Conservation (phyloP, 2,888 invertebrate species). For the Lumbricus terrestris region DNA sequence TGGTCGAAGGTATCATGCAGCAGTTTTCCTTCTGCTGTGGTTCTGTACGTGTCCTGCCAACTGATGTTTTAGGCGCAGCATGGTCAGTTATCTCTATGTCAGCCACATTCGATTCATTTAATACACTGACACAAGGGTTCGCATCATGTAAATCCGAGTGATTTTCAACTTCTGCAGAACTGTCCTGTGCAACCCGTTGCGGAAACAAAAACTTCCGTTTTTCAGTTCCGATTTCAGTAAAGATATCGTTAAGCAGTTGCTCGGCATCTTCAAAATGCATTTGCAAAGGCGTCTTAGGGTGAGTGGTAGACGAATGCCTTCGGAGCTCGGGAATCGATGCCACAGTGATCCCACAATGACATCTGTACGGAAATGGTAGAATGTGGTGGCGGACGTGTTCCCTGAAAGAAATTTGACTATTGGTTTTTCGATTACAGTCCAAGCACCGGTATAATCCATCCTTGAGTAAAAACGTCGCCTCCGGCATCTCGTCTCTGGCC, state of each 20-base stretch:
- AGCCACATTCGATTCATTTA: neutral
- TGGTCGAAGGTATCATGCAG: neutral
- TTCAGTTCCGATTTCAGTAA: neutral
- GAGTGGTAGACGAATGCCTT: neutral
- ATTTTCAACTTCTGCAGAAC: neutral
- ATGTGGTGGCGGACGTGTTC: constrained; percentile 13
- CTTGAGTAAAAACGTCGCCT: neutral
- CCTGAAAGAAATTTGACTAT: neutral
- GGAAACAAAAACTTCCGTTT: neutral
- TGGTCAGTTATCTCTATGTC: neutral
- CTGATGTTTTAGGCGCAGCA: neutral
- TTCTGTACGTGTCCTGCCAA: neutral
- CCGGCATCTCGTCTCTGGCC: neutral
- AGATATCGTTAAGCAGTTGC: neutral
- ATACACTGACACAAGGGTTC: neutral
- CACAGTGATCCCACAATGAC: neutral
- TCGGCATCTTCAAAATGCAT: neutral
- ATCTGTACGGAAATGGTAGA: neutral
- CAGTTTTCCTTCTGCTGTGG: neutral
- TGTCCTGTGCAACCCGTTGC: neutral
- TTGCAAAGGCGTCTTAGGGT: neutral
- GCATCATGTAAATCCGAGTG: neutral
- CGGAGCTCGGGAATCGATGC: neutral
- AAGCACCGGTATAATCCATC: neutral
- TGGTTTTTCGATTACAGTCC: neutral